phyloP scores from a whole-genome alignment of 2,888 invertebrate species.

The Mesochorus sp. region DNA sequence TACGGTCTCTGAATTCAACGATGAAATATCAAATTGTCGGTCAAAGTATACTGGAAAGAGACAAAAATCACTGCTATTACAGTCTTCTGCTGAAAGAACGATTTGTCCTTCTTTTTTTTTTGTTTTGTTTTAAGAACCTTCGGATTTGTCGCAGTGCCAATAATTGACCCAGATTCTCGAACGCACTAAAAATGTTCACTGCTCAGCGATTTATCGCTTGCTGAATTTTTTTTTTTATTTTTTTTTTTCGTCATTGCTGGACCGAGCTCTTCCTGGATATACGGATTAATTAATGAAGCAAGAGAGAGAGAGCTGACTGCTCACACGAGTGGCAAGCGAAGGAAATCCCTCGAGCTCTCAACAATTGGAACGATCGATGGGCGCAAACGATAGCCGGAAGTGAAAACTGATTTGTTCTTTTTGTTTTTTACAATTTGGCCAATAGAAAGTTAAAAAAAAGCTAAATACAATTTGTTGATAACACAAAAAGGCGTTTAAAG shows the following conservation, averaged over 20 bases:
- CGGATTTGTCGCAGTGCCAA: constrained; percentile 14
- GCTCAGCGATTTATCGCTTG: constrained; percentile 26
- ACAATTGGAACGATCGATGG: constrained; percentile 36
- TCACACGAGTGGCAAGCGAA: not conserved
- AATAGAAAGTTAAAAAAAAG: not conserved
- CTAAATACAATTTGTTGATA: not conserved
- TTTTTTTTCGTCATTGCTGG: not conserved
- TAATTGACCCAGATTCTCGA: constrained; percentile 45
- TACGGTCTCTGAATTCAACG: not conserved
- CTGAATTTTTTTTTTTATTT: not conserved
- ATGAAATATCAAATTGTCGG: constrained; percentile 14
- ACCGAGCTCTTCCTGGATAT: not conserved
- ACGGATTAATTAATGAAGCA: constrained; percentile 31
- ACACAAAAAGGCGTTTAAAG: not conserved
- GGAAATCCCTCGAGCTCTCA: no score
- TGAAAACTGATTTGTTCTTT: not conserved
- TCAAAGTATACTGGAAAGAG: not conserved
- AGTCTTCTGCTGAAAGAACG: constrained; percentile 3
- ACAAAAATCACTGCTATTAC: not conserved
- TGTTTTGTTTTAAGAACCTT: not conserved
- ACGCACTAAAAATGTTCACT: constrained; percentile 11
- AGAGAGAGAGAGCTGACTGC: not conserved
- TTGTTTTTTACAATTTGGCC: not conserved
- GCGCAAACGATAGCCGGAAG: not conserved
- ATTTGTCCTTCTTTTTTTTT: no score